A percentile compares a stretch with the other conserved stretches of the same genome.
phyloP scores from a whole-genome alignment of 2,888 invertebrate species.

The Tinea semifulvella region DNA sequence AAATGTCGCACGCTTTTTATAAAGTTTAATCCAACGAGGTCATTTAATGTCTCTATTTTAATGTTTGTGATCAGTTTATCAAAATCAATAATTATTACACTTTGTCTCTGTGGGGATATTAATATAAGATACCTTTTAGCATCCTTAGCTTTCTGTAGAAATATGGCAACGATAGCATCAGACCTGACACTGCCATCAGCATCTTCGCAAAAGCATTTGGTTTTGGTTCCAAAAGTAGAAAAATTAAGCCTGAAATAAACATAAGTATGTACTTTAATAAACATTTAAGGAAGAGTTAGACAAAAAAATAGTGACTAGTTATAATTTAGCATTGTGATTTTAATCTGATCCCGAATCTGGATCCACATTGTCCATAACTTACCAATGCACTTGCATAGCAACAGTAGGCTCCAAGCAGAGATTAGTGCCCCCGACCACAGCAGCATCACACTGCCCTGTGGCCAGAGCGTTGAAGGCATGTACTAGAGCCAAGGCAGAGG shows the following conservation, averaged over 20 bases:
- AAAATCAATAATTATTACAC: background rate
- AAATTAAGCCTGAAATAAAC: slow-evolving; percentile 26
- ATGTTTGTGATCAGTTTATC: background rate
- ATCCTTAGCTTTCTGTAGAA: slow-evolving; percentile 75
- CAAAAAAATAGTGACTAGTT: no score
- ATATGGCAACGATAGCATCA: slow-evolving; percentile 76
- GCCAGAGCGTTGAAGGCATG: slow-evolving; percentile 80
- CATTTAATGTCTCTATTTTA: background rate
- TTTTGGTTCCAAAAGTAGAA: slow-evolving; percentile 75
- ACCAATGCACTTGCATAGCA: slow-evolving; percentile 86
- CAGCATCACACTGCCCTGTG: slow-evolving; percentile 85
- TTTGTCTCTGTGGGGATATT: no score
- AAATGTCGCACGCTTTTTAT: background rate
- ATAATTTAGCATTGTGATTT: no score
- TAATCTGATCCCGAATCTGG: no score
- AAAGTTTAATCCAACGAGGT: background rate
- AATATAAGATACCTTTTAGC: slow-evolving; percentile 61
- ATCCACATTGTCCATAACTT: slow-evolving; percentile 12
- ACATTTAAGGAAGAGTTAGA: no score
- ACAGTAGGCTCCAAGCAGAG: slow-evolving; percentile 88
- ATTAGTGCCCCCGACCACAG: slow-evolving; percentile 89
- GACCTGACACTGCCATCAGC: slow-evolving; percentile 85
- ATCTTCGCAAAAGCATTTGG: slow-evolving; percentile 88
- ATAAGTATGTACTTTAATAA: no score
- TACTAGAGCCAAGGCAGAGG: slow-evolving; percentile 87